Percentiles rank a stretch among this genome's conserved stretches.
Conservation (phyloP, 2,797 vertebrate genomes). For the Microctenopoma lineatum region DNA sequence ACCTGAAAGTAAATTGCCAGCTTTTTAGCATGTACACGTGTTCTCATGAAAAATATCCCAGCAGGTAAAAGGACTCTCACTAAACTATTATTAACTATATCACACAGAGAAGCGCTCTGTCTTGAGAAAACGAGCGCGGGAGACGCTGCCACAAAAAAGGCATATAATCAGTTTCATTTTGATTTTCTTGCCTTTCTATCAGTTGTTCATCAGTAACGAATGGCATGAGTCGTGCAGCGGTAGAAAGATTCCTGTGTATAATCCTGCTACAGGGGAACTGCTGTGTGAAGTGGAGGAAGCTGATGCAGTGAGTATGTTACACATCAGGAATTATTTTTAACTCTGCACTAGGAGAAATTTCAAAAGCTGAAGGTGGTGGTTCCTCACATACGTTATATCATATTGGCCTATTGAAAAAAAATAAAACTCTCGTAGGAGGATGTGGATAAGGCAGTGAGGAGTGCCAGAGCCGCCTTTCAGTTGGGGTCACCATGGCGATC, state of each 20-base stretch:
- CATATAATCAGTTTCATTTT: not conserved
- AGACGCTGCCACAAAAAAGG: not conserved
- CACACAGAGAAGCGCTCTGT: slow-evolving; percentile 2
- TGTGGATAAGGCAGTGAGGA: slow-evolving; percentile 87
- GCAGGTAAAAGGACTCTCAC: slow-evolving; percentile 5
- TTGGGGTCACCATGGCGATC: slow-evolving; percentile 89
- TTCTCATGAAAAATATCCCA: slow-evolving; percentile 7
- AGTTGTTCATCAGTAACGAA: slow-evolving; percentile 93
- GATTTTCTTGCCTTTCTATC: slow-evolving; percentile 5
- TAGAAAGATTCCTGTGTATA: slow-evolving; percentile 86
- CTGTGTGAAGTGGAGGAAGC: slow-evolving; percentile 91
- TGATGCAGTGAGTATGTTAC: slow-evolving; percentile 76
- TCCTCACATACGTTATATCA: not conserved
- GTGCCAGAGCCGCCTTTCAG: slow-evolving; percentile 88
- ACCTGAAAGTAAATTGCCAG: too few species aligned
- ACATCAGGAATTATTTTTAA: not conserved
- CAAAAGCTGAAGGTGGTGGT: not conserved
- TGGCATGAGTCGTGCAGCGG: slow-evolving; percentile 87
- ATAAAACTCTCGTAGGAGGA: slow-evolving; percentile 78
- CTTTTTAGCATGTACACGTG: too few species aligned
- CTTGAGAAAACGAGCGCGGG: not conserved
- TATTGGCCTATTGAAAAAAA: too few species aligned
- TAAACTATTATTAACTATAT: not conserved
- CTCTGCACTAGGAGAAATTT: not conserved
- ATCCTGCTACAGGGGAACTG: slow-evolving; percentile 87